These are phyloP conservation scores for Heliconius eleuchia DNA, from an alignment of 1,140 invertebrate genomes.

Conservation along the genomic window DNA sequence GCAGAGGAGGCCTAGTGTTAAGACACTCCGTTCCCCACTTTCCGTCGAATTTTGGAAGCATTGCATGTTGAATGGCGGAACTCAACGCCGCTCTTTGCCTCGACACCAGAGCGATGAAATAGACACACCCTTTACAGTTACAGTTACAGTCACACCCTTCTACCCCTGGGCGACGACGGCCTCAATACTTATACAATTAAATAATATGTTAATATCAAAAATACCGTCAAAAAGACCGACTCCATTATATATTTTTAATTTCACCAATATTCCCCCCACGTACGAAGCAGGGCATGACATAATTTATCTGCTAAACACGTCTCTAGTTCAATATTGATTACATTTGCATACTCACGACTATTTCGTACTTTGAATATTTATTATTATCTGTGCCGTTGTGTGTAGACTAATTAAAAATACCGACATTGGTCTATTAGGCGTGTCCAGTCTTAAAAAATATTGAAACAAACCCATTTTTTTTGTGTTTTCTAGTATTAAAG, in stretches of 20 bases:
- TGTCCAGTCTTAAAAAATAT: no score
- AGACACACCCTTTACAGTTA: no score
- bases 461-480: no score
- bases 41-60: no score
- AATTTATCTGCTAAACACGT: conserved; percentile 17
- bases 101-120: no score
- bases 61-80: no score
- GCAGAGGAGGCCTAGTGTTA: no score
- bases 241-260: conserved; percentile 13
- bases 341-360: conserved; percentile 16
- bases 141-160: no score
- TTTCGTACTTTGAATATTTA: conserved; percentile 7
- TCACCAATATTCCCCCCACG: not conserved
- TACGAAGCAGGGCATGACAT: not conserved
- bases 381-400: not conserved
- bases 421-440: not conserved
- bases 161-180: no score
- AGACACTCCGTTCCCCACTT: no score
- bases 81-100: no score
- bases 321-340: conserved; percentile 24
- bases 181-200: not conserved
- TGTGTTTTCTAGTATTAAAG: no score
- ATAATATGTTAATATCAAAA: not conserved
- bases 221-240: not conserved
- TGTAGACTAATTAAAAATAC: not conserved